These are phyloP conservation scores for Pentamera pediparva DNA, from an alignment of 53 echinoderm and acorn worm genomes.

Conservation along the genomic window DNA sequence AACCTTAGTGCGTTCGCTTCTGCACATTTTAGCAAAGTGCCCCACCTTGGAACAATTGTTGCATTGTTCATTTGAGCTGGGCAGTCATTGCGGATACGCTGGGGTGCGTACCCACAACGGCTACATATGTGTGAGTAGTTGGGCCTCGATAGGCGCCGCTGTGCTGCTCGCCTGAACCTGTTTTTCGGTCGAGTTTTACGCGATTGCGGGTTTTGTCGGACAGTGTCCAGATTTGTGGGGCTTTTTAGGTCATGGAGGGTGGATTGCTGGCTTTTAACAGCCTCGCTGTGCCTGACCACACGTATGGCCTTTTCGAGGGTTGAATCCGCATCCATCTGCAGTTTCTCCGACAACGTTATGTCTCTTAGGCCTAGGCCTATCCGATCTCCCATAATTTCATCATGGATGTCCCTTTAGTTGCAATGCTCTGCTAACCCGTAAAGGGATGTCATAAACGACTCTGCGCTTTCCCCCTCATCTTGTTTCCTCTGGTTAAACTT, in stretches of 20 bases:
- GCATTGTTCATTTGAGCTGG: neutral
- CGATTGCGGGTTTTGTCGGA: neutral
- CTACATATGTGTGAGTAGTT: neutral
- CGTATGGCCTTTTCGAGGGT: neutral
- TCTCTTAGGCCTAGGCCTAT: neutral
- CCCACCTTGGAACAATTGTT: neutral
- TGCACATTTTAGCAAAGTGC: neutral
- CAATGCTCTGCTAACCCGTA: conserved; percentile 19
- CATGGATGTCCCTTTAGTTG: conserved; percentile 7
- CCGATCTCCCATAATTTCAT: neutral
- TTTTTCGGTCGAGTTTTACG: neutral
- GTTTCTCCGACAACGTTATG: neutral
- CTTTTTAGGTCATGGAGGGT: neutral
- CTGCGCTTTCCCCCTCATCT: conserved; percentile 13
- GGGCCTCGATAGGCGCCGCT: neutral
- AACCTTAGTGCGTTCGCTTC: neutral
- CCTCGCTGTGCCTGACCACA: neutral
- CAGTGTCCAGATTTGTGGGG: neutral
- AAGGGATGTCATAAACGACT: neutral
- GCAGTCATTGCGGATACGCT: neutral
- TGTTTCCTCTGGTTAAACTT: conserved; percentile 48
- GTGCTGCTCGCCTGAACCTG: neutral
- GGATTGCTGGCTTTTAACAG: neutral
- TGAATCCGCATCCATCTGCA: neutral
- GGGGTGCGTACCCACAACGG: neutral